Evolutionary conservation across 2,888 invertebrate species (phyloP), one percentile per base, ranked within the genome.

Genomic region (Chrysopilus asiliformis): DNA sequence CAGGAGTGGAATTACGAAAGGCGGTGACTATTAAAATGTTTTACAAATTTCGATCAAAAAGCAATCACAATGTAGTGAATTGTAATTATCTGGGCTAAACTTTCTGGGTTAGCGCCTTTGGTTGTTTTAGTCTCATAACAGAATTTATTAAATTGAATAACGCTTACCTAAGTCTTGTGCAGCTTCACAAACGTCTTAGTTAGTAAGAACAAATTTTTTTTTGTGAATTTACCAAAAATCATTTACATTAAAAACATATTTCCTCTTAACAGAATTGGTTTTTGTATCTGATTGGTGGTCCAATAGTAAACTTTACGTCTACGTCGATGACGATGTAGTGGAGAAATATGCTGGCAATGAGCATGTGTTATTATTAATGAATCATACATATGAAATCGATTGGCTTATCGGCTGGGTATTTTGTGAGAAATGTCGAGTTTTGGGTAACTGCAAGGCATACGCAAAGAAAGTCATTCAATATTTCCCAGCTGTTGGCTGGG

Each of bases 251-350:
- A 8, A 8, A 26, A 30, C 38, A 28, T 29, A 50, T 18, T 34
- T 48, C 36, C 38, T 42, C 13, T 42, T 45, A 50, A 40, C 68
- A 93, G 93, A 94, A 68, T 67, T 93, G 54, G 84, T 91, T 39
- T 91, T 87, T 61, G 68, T 93, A 64, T 79, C 81, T 40, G 90
- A 93, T 67, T 94, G 93, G 91, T 94, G 93, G 90, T 76, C 90
- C 29, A 76, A 76, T 24, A 72, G 80, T 31, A 75, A 74, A 45
- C 59, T 84, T 46, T 65, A 73, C 37, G 60, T 89, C 16, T 87
- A 84, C 52, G 72, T 83, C 46, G 80, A 89, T 49, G 78, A 75
- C 50, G 76, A 83, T 42, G 81, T 82, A 51, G 76, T 77, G 55
- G 71, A 80, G 4, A 79, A 80, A 52, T 80, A 73, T 60, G 79